Evolutionary conservation across 1,140 invertebrate genomes (phyloP), one percentile per base, ranked within the genome.

Genomic region (Teleogryllus occipitalis): DNA sequence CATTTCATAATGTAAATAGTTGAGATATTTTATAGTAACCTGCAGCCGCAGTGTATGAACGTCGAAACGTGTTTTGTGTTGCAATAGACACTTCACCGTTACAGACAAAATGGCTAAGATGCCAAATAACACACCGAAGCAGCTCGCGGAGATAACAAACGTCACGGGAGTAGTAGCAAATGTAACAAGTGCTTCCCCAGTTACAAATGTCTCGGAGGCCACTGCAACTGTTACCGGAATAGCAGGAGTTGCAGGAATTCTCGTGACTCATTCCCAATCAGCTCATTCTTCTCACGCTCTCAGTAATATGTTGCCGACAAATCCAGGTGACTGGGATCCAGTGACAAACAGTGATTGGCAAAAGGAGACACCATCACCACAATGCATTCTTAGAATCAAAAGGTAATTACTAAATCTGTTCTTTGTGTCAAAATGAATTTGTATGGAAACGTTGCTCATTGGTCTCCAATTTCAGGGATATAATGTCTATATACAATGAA

Each of bases 401-500:
- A 80, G 79, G 79, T 79, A 21, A 48, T 7, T 76, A 0, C 0
- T 47, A 48, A n/a, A 77, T 8, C 48, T 77, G 12, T 21, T 14
- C 12, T 12, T 22, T 39, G 18, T 21, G 12, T 14, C 22, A 7
- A n/a, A 22, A 39, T 21, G 74, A 22, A 22, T 21, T 75, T 75
- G n/a, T 75, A 10, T 75, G 12, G n/a, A 22, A 10, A 1, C 7
- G 7, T 14, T 22, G 27, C 8, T 75, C 8, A 15, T 21, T 10
- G n/a, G 27, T 76, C n/a, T 14, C 46, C 12, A 27, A 76, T 86
- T 87, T 79, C 84, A 90, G 89, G 82, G 89, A 90, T 82, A 87
- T 90, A 47, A 88, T 89, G 86, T 85, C 83, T 8, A 87, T 90
- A 39, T 90, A 88, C 78, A 86, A 86, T 81, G 89, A 90, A 74